A percentile compares a stretch with the other conserved stretches of the same genome.
These are phyloP conservation scores for Acridotheres tristis DNA, from an alignment of 2,797 vertebrate species.

Conservation along the genomic window DNA sequence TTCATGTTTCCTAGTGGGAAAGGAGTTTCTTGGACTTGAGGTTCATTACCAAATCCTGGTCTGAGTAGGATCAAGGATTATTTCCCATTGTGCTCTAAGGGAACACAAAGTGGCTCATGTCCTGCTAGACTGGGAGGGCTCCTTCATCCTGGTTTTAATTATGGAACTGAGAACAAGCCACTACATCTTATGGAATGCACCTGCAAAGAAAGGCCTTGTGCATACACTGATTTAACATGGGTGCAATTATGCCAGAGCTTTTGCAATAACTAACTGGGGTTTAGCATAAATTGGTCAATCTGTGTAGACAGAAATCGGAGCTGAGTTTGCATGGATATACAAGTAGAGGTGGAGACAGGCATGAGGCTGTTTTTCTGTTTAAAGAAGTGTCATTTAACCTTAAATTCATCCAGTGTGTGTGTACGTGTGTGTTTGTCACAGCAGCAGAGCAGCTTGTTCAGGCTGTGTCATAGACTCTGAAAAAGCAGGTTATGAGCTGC, in stretches of 20 bases:
- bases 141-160: constrained; percentile 59
- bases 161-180: constrained; percentile 50
- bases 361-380: constrained; percentile 49
- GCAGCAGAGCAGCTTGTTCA: neutral
- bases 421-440: constrained; percentile 23
- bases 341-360: constrained; percentile 15
- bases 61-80: neutral
- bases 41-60: neutral
- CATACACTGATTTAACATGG: neutral
- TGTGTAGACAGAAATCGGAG: neutral
- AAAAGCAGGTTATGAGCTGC: neutral
- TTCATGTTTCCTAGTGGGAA: neutral
- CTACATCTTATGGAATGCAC: neutral
- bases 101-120: neutral
- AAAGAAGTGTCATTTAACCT: constrained; percentile 24
- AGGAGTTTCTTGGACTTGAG: neutral
- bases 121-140: constrained; percentile 22
- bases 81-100: neutral
- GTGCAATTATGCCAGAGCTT: neutral
- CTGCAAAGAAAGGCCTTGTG: neutral
- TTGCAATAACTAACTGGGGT: neutral
- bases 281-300: neutral
- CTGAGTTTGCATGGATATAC: neutral
- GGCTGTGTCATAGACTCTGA: neutral
- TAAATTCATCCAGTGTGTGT: constrained; percentile 35